phyloP scores from a whole-genome alignment of 2,888 invertebrate genomes.

The Lasioglossum marginatum region DNA sequence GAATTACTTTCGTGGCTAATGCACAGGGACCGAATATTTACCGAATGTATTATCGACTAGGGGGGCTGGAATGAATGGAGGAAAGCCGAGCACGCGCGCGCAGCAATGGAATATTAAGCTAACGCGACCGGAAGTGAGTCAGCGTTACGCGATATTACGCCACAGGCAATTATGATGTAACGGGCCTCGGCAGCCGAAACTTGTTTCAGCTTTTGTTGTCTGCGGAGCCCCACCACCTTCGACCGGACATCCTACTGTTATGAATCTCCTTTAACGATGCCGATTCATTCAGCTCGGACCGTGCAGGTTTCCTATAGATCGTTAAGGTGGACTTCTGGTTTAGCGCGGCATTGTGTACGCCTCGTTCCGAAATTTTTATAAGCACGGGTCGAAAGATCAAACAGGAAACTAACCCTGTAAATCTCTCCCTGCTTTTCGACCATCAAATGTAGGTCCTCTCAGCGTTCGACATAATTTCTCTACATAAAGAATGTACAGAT shows the following conservation, averaged over 20 bases:
- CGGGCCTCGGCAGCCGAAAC: constrained; percentile 25
- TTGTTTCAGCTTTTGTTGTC: constrained; percentile 30
- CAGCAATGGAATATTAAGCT: constrained; percentile 43
- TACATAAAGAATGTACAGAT: not conserved
- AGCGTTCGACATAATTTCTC: not conserved
- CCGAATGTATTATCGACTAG: constrained; percentile 15
- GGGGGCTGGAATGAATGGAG: constrained; percentile 27
- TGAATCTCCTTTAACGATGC: constrained; percentile 30
- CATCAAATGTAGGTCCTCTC: not conserved
- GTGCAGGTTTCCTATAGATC: not conserved
- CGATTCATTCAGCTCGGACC: constrained; percentile 14
- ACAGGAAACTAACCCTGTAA: not conserved
- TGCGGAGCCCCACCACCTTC: not conserved
- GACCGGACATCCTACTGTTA: constrained; percentile 15
- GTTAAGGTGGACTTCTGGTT: constrained; percentile 1
- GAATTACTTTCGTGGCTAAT: constrained; percentile 21
- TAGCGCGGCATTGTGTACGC: not conserved
- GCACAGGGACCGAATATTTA: constrained; percentile 27
- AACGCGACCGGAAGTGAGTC: constrained; percentile 52
- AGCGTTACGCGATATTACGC: constrained; percentile 43
- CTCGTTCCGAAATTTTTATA: not conserved
- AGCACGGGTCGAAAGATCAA: too few relatives aligned
- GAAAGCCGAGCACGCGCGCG: constrained; percentile 31
- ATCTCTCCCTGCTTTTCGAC: not conserved
- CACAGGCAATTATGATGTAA: constrained; percentile 46